These are phyloP conservation scores for Torymus auratus DNA, from an alignment of 2,888 invertebrate genomes.

Conservation along the genomic window DNA sequence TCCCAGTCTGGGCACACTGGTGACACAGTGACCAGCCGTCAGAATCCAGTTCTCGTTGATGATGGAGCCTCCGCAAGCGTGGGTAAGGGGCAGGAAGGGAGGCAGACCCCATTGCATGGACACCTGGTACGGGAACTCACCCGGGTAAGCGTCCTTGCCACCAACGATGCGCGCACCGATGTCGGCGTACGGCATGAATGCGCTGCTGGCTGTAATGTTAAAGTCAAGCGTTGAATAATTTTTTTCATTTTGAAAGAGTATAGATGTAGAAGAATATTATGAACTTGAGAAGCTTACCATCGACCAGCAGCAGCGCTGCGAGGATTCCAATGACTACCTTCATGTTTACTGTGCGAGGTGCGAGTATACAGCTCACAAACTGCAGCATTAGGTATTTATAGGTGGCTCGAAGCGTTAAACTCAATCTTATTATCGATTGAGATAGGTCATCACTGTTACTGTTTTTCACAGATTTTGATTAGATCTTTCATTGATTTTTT, in stretches of 20 bases:
- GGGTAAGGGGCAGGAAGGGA: background rate
- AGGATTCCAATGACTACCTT: background rate
- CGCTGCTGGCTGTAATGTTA: no score
- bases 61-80: conserved; percentile 70
- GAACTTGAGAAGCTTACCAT: background rate
- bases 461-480: no score
- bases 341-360: background rate
- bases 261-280: no score
- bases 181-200: no score
- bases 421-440: no score
- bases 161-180: conserved; percentile 4
- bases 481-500: no score
- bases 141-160: background rate
- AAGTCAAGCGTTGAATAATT: no score
- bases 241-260: no score
- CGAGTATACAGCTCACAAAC: no score
- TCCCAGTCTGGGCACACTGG: background rate
- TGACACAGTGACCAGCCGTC: conserved; percentile 71
- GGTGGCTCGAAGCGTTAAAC: no score
- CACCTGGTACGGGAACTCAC: conserved; percentile 13
- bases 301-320: background rate
- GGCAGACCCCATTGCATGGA: background rate
- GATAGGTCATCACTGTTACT: no score
- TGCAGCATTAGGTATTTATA: no score
- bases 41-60: conserved; percentile 73